Evolutionary conservation across 2,888 invertebrate genomes (phyloP).

Genomic region (Caenorhabditis sp.): DNA sequence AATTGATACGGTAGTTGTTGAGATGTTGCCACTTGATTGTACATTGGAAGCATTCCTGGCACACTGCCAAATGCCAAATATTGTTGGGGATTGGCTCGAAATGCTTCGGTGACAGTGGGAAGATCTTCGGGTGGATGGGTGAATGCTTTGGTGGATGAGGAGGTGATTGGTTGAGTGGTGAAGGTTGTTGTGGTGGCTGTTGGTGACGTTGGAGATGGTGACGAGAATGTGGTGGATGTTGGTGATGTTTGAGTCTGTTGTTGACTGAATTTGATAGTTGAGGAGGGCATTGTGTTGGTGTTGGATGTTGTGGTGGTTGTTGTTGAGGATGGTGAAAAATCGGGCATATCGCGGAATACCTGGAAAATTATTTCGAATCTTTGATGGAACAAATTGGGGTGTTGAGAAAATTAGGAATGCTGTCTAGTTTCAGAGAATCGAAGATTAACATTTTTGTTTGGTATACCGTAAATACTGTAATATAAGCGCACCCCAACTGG

Average conservation of each 20-base stretch:
- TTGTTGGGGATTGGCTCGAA: constrained; percentile 6
- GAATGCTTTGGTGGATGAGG: not conserved
- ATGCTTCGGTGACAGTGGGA: constrained; percentile 31
- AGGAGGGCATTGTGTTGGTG: not conserved
- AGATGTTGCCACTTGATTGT: not conserved
- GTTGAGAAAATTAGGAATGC: constrained; percentile 5
- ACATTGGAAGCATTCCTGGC: constrained; percentile 22
- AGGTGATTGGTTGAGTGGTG: not conserved
- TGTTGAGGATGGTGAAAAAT: not conserved
- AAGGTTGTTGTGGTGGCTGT: not conserved
- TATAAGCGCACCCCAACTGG: no score
- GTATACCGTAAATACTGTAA: not conserved
- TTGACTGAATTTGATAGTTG: not conserved
- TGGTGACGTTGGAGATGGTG: no score
- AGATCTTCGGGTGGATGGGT: constrained; percentile 41
- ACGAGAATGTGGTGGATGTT: not conserved
- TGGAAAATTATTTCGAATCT: no score
- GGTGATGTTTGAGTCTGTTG: no score
- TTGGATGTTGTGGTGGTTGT: not conserved
- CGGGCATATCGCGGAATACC: not conserved
- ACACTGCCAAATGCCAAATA: constrained; percentile 17
- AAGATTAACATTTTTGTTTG: no score
- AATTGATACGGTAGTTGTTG: no score
- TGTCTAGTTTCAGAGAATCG: no score
- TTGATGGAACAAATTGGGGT: constrained; percentile 1